A percentile compares a stretch with the other conserved stretches of the same genome.
Evolutionary conservation across 2,888 invertebrate species (phyloP).

Genomic region (Lysandra bellargus): DNA sequence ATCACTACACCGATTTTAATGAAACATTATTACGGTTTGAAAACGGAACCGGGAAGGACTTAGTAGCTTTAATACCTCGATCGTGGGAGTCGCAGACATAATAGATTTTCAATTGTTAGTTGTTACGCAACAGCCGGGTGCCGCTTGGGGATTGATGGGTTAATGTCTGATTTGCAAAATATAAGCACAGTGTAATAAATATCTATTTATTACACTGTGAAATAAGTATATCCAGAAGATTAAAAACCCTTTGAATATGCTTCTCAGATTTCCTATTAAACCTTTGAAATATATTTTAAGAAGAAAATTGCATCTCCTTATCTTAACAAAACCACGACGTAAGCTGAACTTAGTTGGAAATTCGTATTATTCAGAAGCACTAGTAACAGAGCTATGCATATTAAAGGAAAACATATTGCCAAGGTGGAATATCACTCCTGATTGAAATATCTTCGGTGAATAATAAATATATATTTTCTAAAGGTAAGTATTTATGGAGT

Average conservation of each 20-base stretch:
- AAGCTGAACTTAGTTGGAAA: background rate
- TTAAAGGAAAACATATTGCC: background rate
- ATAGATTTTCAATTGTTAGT: too few relatives aligned
- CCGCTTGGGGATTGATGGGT: too few relatives aligned
- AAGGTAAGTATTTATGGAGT: background rate
- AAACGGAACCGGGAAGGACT: too few relatives aligned
- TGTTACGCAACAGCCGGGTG: too few relatives aligned
- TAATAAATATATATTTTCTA: too few relatives aligned
- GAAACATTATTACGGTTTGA: too few relatives aligned
- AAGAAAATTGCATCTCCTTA: conserved; percentile 23
- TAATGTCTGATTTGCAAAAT: too few relatives aligned
- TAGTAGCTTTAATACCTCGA: too few relatives aligned
- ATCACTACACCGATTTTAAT: too few relatives aligned
- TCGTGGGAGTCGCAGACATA: too few relatives aligned
- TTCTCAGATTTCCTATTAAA: background rate
- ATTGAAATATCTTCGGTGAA: background rate
- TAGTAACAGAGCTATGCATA: background rate
- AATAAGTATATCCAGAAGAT: background rate
- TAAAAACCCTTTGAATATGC: background rate
- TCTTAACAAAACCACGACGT: conserved; percentile 9
- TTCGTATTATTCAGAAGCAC: background rate
- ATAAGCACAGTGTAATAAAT: too few relatives aligned
- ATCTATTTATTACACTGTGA: too few relatives aligned
- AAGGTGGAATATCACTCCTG: background rate
- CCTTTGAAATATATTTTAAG: conserved; percentile 18